phyloP scores from a whole-genome alignment of 2,888 invertebrate species.

The Erannis defoliaria region DNA sequence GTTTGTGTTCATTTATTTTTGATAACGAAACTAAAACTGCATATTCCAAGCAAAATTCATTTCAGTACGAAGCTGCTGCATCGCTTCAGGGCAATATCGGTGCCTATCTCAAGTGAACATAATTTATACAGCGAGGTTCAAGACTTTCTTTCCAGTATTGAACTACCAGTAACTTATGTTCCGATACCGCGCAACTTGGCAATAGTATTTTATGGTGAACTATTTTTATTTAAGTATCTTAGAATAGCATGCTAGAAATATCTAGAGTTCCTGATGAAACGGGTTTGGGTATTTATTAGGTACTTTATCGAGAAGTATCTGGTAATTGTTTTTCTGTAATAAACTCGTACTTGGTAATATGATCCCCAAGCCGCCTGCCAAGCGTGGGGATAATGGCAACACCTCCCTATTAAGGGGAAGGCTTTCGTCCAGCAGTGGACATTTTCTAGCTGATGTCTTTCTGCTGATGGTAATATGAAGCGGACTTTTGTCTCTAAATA shows the following conservation, averaged over 20 bases:
- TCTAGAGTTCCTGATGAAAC: constrained; percentile 13
- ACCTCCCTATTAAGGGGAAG: too few relatives aligned
- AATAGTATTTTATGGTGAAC: constrained; percentile 26
- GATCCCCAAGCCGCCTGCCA: too few relatives aligned
- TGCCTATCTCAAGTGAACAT: constrained; percentile 4
- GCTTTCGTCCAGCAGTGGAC: too few relatives aligned
- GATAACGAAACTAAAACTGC: background rate
- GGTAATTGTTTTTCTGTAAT: too few relatives aligned
- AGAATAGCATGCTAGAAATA: constrained; percentile 17
- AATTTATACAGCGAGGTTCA: constrained; percentile 23
- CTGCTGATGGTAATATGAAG: too few relatives aligned
- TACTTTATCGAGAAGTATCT: background rate
- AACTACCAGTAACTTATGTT: constrained; percentile 14
- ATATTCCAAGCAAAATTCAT: constrained; percentile 7
- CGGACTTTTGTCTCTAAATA: too few relatives aligned
- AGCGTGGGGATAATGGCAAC: too few relatives aligned
- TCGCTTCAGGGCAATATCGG: constrained; percentile 22
- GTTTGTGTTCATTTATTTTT: too few relatives aligned
- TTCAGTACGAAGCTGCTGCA: constrained; percentile 5
- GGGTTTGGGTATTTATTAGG: background rate
- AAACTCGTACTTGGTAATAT: too few relatives aligned
- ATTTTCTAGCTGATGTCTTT: too few relatives aligned
- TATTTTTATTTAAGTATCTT: constrained; percentile 20
- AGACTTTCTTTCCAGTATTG: constrained; percentile 15
- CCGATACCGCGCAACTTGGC: constrained; percentile 18